Evolutionary conservation across 2,888 invertebrate species (phyloP).

Genomic region (Glyphotaelius pellucidus): DNA sequence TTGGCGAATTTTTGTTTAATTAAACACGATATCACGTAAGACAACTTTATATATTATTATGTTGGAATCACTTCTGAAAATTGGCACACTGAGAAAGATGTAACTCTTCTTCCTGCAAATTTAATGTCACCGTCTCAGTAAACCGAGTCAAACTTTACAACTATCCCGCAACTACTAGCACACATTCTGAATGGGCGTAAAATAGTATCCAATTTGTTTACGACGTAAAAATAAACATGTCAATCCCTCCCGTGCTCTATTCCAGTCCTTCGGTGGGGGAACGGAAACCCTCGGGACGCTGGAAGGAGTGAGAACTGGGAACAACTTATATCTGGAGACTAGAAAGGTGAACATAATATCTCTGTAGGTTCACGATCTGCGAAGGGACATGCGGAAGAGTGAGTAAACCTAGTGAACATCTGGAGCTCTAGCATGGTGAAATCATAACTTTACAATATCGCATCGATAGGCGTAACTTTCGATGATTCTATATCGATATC

Average conservation of each 20-base stretch:
- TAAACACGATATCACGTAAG: too few relatives aligned
- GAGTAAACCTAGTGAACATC: background rate
- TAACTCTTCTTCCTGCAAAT: background rate
- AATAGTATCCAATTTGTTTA: constrained; percentile 33
- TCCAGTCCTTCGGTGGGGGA: background rate
- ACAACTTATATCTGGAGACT: background rate
- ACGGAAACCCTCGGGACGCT: background rate
- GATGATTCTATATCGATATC: too few relatives aligned
- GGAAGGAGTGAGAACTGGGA: background rate
- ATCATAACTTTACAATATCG: too few relatives aligned
- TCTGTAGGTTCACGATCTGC: background rate
- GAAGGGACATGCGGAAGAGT: background rate
- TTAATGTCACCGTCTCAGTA: background rate
- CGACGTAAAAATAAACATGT: constrained; percentile 35
- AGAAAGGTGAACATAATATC: background rate
- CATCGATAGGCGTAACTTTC: too few relatives aligned
- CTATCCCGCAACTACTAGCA: background rate
- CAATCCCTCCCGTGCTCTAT: constrained; percentile 8
- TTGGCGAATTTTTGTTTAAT: too few relatives aligned
- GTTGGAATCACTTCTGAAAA: background rate
- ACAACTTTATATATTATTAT: too few relatives aligned
- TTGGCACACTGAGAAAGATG: background rate
- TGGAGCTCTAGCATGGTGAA: background rate
- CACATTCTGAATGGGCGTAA: constrained; percentile 15
- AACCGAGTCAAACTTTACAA: background rate